Evolutionary conservation across 2,113 vertebrate genomes (phyloP), one percentile per base, ranked within the genome.

Genomic region (Cepphus grylle): DNA sequence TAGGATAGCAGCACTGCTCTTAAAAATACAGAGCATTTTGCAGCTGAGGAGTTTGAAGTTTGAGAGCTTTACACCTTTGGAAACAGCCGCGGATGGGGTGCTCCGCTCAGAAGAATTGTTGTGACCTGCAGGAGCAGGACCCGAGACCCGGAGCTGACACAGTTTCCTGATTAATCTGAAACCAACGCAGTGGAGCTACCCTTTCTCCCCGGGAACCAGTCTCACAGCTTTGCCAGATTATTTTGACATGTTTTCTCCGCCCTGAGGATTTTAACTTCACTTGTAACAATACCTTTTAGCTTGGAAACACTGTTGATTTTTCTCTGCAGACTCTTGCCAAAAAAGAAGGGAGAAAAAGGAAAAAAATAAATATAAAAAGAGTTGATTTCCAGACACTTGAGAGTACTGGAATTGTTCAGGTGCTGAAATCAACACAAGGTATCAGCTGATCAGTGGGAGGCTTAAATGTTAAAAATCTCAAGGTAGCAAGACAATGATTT

Each of bases 391-490:
- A 94, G 73, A 89, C 83, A n/a, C 34, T 82, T 77, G 42, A 77
- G 83, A 55, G 5, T 66, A 76, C 36, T 77, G 78, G 53, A 93
- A 85, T 62, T 87, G 52, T 70, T 93, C 91, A 53, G 56, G 58
- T 76, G 38, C 66, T 82, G 62, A 96, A 96, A 81, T 90, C 78
- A 89, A 58, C 38, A 53, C 27, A 84, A 96, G 27, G 73, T 66
- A 96, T 89, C 74, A 89, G n/a, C n/a, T 89, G 89, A 27, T 53
- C 89, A 80, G 73, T 77, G 70, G 78, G 89, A 96, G 84, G 93
- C 27, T 94, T 81, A 73, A 91, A 94, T 65, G 38, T 66, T 91
- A 91, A 87, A 97, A 97, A 80, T 73, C 78, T 91, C 81, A 76
- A 82, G 55, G 66, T 67, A 95, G 78, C 58, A 91, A 92, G 73